These are phyloP conservation scores for Melanostoma scalare DNA, from an alignment of 2,888 invertebrate species.

Conservation along the genomic window DNA sequence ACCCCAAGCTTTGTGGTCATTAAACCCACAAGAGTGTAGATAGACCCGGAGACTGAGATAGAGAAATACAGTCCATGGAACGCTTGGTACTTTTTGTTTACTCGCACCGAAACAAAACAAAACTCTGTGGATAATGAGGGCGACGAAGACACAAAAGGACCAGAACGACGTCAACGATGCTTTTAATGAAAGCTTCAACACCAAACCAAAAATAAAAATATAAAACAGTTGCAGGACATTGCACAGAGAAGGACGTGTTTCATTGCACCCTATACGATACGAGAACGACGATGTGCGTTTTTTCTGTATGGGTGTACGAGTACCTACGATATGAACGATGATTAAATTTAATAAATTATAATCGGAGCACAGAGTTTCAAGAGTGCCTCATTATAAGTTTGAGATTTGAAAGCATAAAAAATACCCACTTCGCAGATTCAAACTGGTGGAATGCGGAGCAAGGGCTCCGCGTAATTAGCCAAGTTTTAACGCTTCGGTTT, in stretches of 20 bases:
- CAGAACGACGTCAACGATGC: constrained; percentile 22
- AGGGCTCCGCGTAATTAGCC: constrained; percentile 42
- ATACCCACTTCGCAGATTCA: constrained; percentile 2
- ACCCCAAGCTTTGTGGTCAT: constrained; percentile 49
- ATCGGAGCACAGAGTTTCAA: constrained; percentile 24
- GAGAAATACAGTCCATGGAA: neutral
- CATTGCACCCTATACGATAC: neutral
- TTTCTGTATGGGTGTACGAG: constrained; percentile 10
- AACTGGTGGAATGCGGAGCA: constrained; percentile 1
- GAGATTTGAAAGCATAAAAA: neutral
- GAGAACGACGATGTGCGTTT: neutral
- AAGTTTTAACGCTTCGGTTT: constrained; percentile 32
- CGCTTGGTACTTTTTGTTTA: constrained; percentile 55
- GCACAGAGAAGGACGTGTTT: constrained; percentile 20
- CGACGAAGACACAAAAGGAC: constrained; percentile 48
- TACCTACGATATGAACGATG: constrained; percentile 16
- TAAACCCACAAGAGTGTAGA: constrained; percentile 61
- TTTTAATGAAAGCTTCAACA: constrained; percentile 4
- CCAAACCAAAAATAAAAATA: neutral
- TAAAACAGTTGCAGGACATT: constrained; percentile 56
- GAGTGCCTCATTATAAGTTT: constrained; percentile 40
- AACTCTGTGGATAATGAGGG: constrained; percentile 58
- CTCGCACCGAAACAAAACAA: constrained; percentile 51
- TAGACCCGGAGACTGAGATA: constrained; percentile 2
- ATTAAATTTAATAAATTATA: constrained; percentile 71